Evolutionary conservation across 2,888 invertebrate genomes (phyloP).

Genomic region (Minunthozetes semirufus): DNA sequence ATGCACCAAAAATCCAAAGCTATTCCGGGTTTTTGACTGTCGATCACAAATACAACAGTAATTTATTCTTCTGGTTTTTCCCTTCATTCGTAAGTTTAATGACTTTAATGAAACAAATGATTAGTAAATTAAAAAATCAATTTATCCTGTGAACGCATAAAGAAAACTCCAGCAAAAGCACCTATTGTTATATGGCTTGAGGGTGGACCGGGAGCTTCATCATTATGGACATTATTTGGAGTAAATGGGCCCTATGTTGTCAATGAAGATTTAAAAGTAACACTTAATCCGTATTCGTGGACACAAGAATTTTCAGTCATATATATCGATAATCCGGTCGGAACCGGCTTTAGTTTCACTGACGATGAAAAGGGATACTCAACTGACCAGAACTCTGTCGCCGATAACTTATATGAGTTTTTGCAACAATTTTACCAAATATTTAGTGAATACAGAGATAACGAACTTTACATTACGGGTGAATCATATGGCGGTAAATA

Average conservation of each 20-base stretch:
- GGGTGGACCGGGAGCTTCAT: slow-evolving; percentile 43
- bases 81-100: too few species aligned
- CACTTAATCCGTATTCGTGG: slow-evolving; percentile 62
- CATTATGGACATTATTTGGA: slow-evolving; percentile 39
- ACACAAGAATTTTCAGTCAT: slow-evolving; percentile 67
- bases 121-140: too few species aligned
- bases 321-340: slow-evolving; percentile 87
- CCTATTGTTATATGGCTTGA: slow-evolving; percentile 48
- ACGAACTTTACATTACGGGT: slow-evolving; percentile 77
- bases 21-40: slow-evolving; percentile 77
- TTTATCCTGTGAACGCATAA: too few species aligned
- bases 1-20: slow-evolving; percentile 55
- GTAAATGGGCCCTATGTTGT: slow-evolving; percentile 72
- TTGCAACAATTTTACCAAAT: slow-evolving; percentile 72
- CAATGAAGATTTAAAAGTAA: slow-evolving; percentile 51
- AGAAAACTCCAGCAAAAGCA: slow-evolving; percentile 45
- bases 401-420: slow-evolving; percentile 66
- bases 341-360: slow-evolving; percentile 85
- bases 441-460: slow-evolving; percentile 65
- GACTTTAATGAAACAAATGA: too few species aligned
- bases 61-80: slow-evolving; percentile 87
- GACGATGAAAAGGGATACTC: slow-evolving; percentile 65
- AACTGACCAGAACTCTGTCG: slow-evolving; percentile 66
- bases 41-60: slow-evolving; percentile 65
- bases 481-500: slow-evolving; percentile 68